Percentiles rank a stretch among this genome's conserved stretches.
Conservation (phyloP, 2,113 vertebrate genomes). For the Callithrix jacchus region DNA sequence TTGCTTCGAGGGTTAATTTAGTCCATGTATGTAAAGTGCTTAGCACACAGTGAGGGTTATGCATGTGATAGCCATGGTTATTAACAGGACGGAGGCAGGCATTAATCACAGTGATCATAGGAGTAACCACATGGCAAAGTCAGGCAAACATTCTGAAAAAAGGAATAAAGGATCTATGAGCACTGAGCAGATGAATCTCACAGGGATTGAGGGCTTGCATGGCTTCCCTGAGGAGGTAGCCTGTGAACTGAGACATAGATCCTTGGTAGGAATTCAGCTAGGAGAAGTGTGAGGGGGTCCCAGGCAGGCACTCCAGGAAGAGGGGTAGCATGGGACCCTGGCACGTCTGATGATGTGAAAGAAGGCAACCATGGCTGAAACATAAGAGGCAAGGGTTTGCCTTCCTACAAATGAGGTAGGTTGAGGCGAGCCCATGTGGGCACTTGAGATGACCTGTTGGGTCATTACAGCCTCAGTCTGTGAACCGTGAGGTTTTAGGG, state of each 20-base stretch:
- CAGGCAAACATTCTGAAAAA: not conserved
- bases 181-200: not conserved
- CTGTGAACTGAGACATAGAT: rapidly evolving
- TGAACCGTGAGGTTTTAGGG: not conserved
- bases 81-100: not conserved
- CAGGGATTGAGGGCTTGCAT: rapidly evolving
- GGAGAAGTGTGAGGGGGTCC: not conserved
- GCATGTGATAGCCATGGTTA: not conserved
- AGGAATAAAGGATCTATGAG: not conserved
- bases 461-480: not conserved
- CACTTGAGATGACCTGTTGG: not conserved
- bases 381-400: not conserved
- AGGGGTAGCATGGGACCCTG: not conserved
- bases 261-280: not conserved
- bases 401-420: not conserved
- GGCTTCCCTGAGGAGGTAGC: not conserved
- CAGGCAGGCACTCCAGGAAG: not conserved
- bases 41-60: not conserved
- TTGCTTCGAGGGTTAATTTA: not conserved
- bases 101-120: not conserved
- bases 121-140: not conserved
- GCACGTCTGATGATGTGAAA: not conserved
- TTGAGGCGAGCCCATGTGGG: not conserved
- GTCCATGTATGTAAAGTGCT: not conserved
- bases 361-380: not conserved